Conservation (phyloP, 2,888 invertebrate species). For the Eucriotettix oculatus region DNA sequence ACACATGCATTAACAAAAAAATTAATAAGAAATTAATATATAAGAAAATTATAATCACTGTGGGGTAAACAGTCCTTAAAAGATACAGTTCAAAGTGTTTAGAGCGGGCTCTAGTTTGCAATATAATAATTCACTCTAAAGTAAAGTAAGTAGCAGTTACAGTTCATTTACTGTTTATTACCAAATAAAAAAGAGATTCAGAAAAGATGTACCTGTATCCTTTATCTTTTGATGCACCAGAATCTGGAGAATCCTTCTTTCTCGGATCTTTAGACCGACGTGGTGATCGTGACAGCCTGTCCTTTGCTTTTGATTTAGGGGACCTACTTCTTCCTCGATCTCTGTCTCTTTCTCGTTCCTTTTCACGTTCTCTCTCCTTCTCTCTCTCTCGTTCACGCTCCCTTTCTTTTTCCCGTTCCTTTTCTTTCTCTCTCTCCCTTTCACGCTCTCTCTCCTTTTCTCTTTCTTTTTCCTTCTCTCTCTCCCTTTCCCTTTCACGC, state of each 20-base stretch:
- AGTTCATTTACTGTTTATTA: no score
- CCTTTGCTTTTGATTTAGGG: constrained; percentile 6
- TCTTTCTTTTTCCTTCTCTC: constrained; percentile 23
- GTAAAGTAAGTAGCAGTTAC: no score
- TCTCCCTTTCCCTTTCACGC: constrained; percentile 21
- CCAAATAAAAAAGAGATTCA: background rate
- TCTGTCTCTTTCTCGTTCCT: constrained; percentile 22
- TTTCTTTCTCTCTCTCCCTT: constrained; percentile 24
- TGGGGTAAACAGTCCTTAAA: no score
- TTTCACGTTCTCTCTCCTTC: constrained; percentile 23
- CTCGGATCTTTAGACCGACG: constrained; percentile 20
- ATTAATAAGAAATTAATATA: no score
- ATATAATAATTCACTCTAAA: no score
- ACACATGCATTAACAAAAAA: no score
- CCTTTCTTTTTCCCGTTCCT: constrained; percentile 27
- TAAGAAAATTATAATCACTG: no score
- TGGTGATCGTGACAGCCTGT: constrained; percentile 24
- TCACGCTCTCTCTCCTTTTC: constrained; percentile 17
- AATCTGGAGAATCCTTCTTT: constrained; percentile 27
- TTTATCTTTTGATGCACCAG: constrained; percentile 23
- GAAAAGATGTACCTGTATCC: constrained; percentile 3
- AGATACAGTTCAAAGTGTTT: no score
- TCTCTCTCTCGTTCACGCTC: constrained; percentile 22
- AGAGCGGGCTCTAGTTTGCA: no score
- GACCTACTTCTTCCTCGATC: constrained; percentile 20